Conservation (phyloP, 1,140 invertebrate genomes). For the Eupeodes corollae region DNA sequence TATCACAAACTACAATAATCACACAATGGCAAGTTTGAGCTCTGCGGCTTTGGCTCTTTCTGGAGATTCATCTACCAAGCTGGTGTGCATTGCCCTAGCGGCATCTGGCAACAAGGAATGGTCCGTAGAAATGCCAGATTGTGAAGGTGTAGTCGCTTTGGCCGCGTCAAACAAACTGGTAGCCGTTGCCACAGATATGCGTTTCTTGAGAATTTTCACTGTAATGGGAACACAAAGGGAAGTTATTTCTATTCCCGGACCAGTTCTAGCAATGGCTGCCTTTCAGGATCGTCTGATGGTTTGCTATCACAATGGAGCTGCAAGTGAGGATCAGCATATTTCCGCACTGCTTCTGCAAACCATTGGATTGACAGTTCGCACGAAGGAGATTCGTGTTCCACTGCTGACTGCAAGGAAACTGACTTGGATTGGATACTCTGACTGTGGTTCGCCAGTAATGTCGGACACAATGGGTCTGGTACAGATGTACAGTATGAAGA, state of each 20-base stretch:
- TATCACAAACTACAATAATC: slow-evolving; percentile 67
- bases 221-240: slow-evolving; percentile 76
- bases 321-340: slow-evolving; percentile 45
- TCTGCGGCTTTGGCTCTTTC: slow-evolving; percentile 66
- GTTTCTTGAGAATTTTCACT: slow-evolving; percentile 71
- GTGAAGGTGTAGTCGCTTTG: slow-evolving; percentile 64
- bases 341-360: slow-evolving; percentile 42
- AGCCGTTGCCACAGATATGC: slow-evolving; percentile 60
- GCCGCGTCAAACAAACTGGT: slow-evolving; percentile 61
- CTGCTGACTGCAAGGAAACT: slow-evolving; percentile 57
- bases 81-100: slow-evolving; percentile 62
- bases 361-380: slow-evolving; percentile 19
- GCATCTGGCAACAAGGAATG: slow-evolving; percentile 81
- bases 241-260: slow-evolving; percentile 58
- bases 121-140: slow-evolving; percentile 60
- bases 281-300: slow-evolving; percentile 59
- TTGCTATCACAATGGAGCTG: slow-evolving; percentile 56
- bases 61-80: slow-evolving; percentile 54
- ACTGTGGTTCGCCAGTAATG: slow-evolving; percentile 59
- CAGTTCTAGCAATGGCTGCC: slow-evolving; percentile 48
- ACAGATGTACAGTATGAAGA: slow-evolving; percentile 50
- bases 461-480: slow-evolving; percentile 58
- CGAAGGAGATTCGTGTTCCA: slow-evolving; percentile 42
- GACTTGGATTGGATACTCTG: slow-evolving; percentile 72
- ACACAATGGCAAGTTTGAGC: slow-evolving; percentile 76